Base-by-base conservation (phyloP, 2,888 invertebrate species). In the Eulithis prunata region DNA sequence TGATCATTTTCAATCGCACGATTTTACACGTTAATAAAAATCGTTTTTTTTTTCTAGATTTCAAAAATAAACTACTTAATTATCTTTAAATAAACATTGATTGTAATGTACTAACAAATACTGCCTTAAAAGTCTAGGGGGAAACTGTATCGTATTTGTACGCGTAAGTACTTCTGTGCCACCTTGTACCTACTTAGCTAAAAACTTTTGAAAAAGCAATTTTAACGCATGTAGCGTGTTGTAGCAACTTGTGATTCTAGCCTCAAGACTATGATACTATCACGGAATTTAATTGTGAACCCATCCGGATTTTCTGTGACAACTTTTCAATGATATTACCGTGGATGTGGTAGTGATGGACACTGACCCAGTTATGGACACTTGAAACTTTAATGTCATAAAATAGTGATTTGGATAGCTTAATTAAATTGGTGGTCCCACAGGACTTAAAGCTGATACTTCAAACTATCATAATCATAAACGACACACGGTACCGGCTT, bases 211-310 rank as follows among this genome's bases (percentile, higher is more conserved):
- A 51, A 53, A 62, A 55, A 41, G 32, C 56, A 32, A 59, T 59
- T 55, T 54, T 56, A 57, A 28, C 32, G 57, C 55, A 32, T 54
- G 28, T 62, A 56, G 55, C 52, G 59, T 58, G 53, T 58, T 58
- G 53, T 58, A 54, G 53, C 21, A 46, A 43, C 28, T 43, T 63
- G 67, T 67, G 67, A 64, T 64, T 56, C 32, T 64, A 60, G 38
- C 60, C 67, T 60, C 67, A 57, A 65, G 43, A 57, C 14, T 14
- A 49, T 21, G 49, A 41, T 49, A 21, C 21, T 49, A 49, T 49
- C 49, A 49, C 41, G 49, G 21, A 21, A 49, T 10, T 11, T 10
- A 10, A 41, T 47, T 47, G 8, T 47, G 8, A 14, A 47, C 14
- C 13, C 3, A 47, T 14, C 14, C 14, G 21, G 21, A 21, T 21